Evolutionary conservation across 2,113 vertebrate genomes (phyloP), one percentile per base, ranked within the genome.

Genomic region (Pristiophorus japonicus): DNA sequence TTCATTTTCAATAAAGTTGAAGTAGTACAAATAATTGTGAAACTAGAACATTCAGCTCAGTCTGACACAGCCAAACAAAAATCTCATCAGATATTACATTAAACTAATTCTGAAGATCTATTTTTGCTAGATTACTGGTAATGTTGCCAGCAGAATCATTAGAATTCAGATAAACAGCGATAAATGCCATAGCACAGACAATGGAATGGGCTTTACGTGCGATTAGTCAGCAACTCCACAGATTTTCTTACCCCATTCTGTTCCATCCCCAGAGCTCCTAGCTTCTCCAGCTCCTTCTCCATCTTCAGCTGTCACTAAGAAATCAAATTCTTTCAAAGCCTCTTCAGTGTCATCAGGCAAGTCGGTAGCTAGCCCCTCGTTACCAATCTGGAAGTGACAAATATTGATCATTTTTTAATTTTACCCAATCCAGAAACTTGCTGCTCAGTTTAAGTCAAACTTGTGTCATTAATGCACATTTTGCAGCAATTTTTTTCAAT

Each of bases 321-420:
- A 99, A 97, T 99, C 99, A 98, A 99, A 99, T 97, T 99, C 99
- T 97, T 99, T 99, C 97, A 99, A 97, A 0, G 98, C 99, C 97
- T 99, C 99, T 97, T 99, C 99, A 81, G 99, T 99, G 75, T 98
- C 98, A 96, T 99, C 99, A 95, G 98, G 98, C 96, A 99, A 97
- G 96, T 99, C 99, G 38, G 99, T 98, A 62, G 99, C 98, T 97
- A 98, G 97, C 95, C 98, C 98, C 97, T 98, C 98, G 97, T 98
- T 98, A 96, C 97, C 98, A 96, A 98, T 98, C 98, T 98, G 96
- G 88, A 97, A 96, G 90, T 14, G 87, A 45, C 27, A 70, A 70
- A 67, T 16, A 94, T 45, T 70, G 59, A 91, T 91, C 4, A 38
- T 91, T 91, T 91, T 59, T n/a, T 20, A 91, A 20, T 38, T 4